Evolutionary conservation across 2,888 invertebrate genomes (phyloP).

Genomic region (Steromphala cineraria): DNA sequence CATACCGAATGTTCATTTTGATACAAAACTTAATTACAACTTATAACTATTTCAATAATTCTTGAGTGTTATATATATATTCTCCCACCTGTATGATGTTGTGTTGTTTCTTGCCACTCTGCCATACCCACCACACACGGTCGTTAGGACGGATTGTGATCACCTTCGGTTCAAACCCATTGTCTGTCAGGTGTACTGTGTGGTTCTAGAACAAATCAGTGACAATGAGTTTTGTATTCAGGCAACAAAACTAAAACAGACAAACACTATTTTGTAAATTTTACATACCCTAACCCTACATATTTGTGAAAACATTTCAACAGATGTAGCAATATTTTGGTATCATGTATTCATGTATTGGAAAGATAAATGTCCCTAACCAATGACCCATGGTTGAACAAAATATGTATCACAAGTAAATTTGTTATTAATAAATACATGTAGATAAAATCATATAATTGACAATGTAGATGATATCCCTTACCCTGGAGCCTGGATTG

Average conservation of each 20-base stretch:
- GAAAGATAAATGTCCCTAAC: too few relatives aligned
- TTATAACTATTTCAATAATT: not conserved
- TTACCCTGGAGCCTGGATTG: constrained; percentile 72
- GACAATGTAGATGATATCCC: too few relatives aligned
- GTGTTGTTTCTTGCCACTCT: constrained; percentile 72
- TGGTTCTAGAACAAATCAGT: constrained; percentile 69
- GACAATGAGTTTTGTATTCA: not conserved
- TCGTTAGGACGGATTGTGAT: constrained; percentile 73
- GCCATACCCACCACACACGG: constrained; percentile 76
- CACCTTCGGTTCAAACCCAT: constrained; percentile 73
- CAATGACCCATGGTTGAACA: too few relatives aligned
- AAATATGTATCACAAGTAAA: too few relatives aligned
- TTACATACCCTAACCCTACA: too few relatives aligned
- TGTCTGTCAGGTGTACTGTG: constrained; percentile 74
- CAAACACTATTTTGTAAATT: not conserved
- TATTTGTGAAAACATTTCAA: too few relatives aligned
- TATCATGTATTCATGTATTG: too few relatives aligned
- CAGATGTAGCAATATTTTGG: too few relatives aligned
- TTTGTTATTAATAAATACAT: too few relatives aligned
- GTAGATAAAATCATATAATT: too few relatives aligned
- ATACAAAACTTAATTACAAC: too few relatives aligned
- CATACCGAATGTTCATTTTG: not conserved
- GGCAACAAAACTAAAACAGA: not conserved
- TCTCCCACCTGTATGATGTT: constrained; percentile 72
- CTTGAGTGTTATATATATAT: not conserved